phyloP scores from a whole-genome alignment of 2,113 vertebrate genomes.

The Grammomys surdaster region DNA sequence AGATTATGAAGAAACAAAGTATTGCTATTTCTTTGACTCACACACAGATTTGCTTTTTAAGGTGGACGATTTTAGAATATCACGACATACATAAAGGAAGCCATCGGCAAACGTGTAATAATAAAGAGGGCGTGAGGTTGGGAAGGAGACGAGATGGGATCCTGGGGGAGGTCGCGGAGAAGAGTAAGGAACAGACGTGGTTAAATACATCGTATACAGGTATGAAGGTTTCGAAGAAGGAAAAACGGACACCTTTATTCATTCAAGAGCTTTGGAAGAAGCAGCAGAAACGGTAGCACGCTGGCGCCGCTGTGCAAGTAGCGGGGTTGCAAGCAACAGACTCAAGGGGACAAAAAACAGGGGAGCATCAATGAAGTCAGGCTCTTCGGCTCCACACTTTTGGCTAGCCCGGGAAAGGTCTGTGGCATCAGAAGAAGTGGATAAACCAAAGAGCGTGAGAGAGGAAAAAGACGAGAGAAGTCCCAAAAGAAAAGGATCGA shows the following conservation, averaged over 20 bases:
- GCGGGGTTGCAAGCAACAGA: neutral
- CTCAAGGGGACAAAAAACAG: neutral
- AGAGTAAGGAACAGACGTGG: no score
- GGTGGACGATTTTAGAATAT: neutral
- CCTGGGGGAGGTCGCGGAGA: neutral
- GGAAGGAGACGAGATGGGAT: no score
- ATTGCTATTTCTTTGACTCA: neutral
- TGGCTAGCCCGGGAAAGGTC: neutral
- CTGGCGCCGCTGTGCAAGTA: no score
- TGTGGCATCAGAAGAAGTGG: neutral
- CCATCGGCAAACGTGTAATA: fast-evolving
- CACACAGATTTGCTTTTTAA: neutral
- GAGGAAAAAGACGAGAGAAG: neutral
- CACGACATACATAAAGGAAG: neutral
- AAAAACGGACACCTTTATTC: neutral
- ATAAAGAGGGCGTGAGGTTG: fast-evolving
- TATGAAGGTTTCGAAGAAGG: neutral
- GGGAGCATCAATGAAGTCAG: neutral
- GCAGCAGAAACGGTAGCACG: fast-evolving
- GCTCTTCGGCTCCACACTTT: neutral
- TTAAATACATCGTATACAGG: neutral
- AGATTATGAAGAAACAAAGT: conserved; percentile 12
- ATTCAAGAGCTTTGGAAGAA: neutral
- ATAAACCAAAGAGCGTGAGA: neutral
- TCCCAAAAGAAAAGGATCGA: neutral